Conservation (phyloP, 2,888 invertebrate genomes). For the Ennomos erosarius region DNA sequence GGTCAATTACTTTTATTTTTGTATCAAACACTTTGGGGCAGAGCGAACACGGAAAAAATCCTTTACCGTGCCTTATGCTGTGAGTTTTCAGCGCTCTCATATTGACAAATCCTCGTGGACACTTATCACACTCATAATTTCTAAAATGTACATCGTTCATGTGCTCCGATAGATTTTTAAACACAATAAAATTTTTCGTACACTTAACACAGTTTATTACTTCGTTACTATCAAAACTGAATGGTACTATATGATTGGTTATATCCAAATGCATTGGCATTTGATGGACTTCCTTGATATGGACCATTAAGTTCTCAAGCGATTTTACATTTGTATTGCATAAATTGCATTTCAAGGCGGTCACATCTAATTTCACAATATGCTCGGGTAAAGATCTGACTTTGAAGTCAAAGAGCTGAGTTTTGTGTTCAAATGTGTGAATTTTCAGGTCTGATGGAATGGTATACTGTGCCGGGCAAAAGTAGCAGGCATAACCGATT, state of each 20-base stretch:
- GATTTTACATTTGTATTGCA: constrained; percentile 48
- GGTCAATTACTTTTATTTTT: constrained; percentile 57
- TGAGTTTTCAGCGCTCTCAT: constrained; percentile 46
- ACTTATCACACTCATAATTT: constrained; percentile 61
- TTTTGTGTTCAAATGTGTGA: constrained; percentile 45
- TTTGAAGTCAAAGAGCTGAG: constrained; percentile 32
- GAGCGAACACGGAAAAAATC: constrained; percentile 48
- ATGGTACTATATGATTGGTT: constrained; percentile 66
- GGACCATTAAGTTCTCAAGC: constrained; percentile 52
- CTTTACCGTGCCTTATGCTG: constrained; percentile 44
- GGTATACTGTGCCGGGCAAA: constrained; percentile 42
- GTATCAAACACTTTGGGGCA: constrained; percentile 68
- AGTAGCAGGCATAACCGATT: constrained; percentile 45
- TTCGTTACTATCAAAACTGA: constrained; percentile 56
- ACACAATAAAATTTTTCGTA: constrained; percentile 51
- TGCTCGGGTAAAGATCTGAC: constrained; percentile 42
- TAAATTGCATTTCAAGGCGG: constrained; percentile 56
- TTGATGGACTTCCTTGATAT: constrained; percentile 52
- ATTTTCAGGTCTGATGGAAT: constrained; percentile 43
- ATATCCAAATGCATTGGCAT: constrained; percentile 54
- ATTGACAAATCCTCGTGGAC: constrained; percentile 59
- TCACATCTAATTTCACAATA: constrained; percentile 63
- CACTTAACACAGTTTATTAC: constrained; percentile 58
- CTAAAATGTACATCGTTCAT: constrained; percentile 64
- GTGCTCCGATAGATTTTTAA: constrained; percentile 62